Evolutionary conservation across 2,113 vertebrate species (phyloP).

Genomic region (Dendrocopos noguchii): DNA sequence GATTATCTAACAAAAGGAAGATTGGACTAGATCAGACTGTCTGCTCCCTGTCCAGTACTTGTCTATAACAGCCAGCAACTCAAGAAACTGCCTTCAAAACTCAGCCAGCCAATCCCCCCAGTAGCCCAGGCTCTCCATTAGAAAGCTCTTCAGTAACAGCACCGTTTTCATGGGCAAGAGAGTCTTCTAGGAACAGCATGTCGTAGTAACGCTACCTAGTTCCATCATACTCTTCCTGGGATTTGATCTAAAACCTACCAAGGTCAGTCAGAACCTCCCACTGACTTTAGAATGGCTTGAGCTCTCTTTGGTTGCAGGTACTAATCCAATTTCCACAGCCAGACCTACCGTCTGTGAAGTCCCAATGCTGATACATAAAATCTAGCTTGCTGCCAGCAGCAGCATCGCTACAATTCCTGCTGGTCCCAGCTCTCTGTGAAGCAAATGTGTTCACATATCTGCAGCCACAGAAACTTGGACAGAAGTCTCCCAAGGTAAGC

Average conservation of each 20-base stretch:
- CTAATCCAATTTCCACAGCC: constrained; percentile 8
- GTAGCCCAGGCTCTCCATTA: not conserved
- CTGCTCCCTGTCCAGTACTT: not conserved
- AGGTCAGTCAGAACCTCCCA: constrained; percentile 35
- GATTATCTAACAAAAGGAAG: not conserved
- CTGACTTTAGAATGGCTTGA: constrained; percentile 14
- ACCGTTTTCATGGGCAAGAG: not conserved
- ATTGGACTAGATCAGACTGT: not conserved
- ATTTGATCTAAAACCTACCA: not conserved
- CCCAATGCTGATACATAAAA: not conserved
- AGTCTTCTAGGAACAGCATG: not conserved
- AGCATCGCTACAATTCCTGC: not conserved
- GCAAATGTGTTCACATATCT: not conserved
- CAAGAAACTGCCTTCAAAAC: not conserved
- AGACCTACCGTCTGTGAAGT: not conserved
- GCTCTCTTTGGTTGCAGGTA: not conserved
- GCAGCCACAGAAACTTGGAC: constrained; percentile 13
- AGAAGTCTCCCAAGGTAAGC: not conserved
- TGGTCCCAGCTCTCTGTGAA: not conserved
- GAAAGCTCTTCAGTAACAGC: not conserved
- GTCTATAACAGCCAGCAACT: not conserved
- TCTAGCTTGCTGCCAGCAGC: not conserved
- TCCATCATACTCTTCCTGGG: not conserved
- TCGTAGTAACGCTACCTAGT: not conserved
- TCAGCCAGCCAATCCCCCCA: not conserved